phyloP scores from a whole-genome alignment of 1,140 invertebrate species.

The Portunus trituberculatus region DNA sequence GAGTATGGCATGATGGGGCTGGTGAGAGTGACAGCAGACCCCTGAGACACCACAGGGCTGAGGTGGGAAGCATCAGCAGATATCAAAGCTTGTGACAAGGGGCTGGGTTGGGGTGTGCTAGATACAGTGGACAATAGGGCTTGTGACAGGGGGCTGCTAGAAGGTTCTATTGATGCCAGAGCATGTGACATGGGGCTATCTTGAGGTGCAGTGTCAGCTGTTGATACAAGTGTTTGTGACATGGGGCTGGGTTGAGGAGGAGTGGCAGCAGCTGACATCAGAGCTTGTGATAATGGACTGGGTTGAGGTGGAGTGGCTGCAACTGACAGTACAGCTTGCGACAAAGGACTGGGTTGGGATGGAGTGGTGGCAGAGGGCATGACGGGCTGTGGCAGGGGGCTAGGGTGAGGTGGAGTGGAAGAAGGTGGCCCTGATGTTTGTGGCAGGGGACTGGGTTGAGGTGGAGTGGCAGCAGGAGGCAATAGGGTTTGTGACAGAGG shows the following conservation, averaged over 20 bases:
- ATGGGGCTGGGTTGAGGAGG: conserved; percentile 8
- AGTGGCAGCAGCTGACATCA: background rate
- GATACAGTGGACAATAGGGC: background rate
- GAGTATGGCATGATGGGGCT: background rate
- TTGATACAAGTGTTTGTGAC: background rate
- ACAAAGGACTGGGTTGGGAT: background rate
- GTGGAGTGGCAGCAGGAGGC: background rate
- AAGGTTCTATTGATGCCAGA: background rate
- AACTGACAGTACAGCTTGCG: background rate
- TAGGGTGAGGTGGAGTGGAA: background rate
- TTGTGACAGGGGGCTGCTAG: background rate
- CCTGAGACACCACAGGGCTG: background rate
- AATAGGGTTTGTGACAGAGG: background rate
- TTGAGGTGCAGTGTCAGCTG: background rate
- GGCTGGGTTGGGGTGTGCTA: background rate
- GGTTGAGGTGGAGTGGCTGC: background rate
- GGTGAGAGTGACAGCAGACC: background rate
- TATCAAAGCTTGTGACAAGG: background rate
- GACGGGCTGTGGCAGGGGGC: background rate
- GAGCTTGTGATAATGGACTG: background rate
- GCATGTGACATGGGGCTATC: background rate
- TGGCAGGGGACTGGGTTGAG: background rate
- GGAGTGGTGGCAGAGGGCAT: background rate
- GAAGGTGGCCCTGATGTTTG: background rate
- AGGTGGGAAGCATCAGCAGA: background rate